phyloP scores from a whole-genome alignment of 2,113 vertebrate genomes.

The Lamprologus lemairii region DNA sequence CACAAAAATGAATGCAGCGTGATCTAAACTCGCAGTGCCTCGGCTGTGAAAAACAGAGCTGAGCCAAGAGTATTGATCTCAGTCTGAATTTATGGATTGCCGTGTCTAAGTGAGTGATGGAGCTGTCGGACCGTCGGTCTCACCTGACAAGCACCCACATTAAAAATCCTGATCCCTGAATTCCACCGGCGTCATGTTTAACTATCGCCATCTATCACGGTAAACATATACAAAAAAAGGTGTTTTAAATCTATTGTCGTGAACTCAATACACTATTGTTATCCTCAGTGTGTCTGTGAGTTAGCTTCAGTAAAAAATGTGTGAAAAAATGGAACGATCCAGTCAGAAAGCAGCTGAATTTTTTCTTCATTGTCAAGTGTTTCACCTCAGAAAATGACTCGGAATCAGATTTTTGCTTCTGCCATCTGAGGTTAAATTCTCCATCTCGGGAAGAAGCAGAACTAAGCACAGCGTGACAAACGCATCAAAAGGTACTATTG shows the following conservation, averaged over 20 bases:
- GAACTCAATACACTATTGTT: background rate
- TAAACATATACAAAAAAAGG: background rate
- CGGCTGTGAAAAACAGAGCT: constrained; percentile 37
- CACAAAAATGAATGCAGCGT: background rate
- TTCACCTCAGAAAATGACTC: background rate
- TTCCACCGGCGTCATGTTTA: background rate
- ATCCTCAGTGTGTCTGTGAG: background rate
- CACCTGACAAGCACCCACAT: constrained; percentile 35
- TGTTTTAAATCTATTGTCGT: background rate
- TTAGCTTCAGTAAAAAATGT: background rate
- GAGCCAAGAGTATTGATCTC: constrained; percentile 45
- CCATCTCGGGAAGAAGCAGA: constrained; percentile 6
- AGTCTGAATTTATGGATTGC: constrained; percentile 57
- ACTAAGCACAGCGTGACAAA: constrained; percentile 33
- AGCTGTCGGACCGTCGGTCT: constrained; percentile 41
- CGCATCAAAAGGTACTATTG: background rate
- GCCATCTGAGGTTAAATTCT: constrained; percentile 7
- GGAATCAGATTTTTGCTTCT: background rate
- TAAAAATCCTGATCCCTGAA: constrained; percentile 23
- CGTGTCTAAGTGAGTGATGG: constrained; percentile 58
- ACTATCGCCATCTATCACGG: background rate
- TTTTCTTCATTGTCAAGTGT: background rate
- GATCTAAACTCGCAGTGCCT: background rate
- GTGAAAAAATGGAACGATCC: background rate
- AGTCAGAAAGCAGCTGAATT: background rate